phyloP scores from a whole-genome alignment of 2,888 invertebrate species.

The Glaucopsyche alexis region DNA sequence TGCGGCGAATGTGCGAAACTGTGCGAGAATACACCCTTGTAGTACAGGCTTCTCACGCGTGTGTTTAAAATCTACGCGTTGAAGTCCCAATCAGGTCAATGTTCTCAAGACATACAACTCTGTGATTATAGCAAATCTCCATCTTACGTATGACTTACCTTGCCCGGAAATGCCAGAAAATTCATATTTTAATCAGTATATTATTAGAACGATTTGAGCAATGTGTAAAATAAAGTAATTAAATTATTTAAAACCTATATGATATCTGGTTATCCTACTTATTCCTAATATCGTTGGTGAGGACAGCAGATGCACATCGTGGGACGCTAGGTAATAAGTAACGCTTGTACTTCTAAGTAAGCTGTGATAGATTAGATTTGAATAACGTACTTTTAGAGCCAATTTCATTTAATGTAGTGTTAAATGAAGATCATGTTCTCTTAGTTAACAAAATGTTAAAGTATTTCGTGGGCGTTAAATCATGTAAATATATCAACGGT shows the following conservation, averaged over 20 bases:
- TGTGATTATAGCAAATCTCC: constrained; percentile 45
- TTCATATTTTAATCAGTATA: constrained; percentile 3
- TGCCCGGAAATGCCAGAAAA: constrained; percentile 43
- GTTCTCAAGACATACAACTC: constrained; percentile 42
- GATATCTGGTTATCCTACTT: constrained; percentile 36
- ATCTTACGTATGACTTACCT: constrained; percentile 49
- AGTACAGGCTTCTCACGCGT: constrained; percentile 74
- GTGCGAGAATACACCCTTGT: constrained; percentile 61
- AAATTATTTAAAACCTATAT: background rate
- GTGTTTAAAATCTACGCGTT: constrained; percentile 74
- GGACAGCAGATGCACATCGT: constrained; percentile 24
- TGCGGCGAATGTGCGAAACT: constrained; percentile 55
- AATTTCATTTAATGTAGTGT: constrained; percentile 56
- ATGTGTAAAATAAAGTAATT: background rate
- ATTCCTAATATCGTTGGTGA: background rate
- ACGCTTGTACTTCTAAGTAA: constrained; percentile 61
- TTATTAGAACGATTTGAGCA: constrained; percentile 8
- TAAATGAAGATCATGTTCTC: constrained; percentile 60
- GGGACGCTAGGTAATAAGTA: constrained; percentile 31
- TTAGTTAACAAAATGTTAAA: constrained; percentile 55
- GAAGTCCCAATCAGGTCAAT: constrained; percentile 41
- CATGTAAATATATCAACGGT: constrained; percentile 65
- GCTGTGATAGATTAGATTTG: constrained; percentile 76
- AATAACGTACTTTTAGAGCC: constrained; percentile 58
- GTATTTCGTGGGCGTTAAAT: constrained; percentile 65